Percentiles rank a stretch among this genome's conserved stretches.
phyloP scores from a whole-genome alignment of 2,113 vertebrate species.

The Procavia capensis region DNA sequence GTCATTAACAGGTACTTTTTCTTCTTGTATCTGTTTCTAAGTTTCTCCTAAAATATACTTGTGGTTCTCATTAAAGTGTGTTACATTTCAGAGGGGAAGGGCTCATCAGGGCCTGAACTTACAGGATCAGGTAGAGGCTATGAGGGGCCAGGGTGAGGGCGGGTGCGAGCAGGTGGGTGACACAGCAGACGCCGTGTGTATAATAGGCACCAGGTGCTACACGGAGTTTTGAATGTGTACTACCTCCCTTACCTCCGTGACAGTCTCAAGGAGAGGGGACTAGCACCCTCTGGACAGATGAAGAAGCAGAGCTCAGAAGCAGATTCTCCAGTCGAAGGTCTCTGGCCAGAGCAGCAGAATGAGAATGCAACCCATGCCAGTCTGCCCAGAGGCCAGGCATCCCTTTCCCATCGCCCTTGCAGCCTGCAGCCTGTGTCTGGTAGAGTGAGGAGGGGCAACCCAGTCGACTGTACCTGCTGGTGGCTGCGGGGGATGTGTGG shows the following conservation, averaged over 20 bases:
- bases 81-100: neutral
- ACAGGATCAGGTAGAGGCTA: neutral
- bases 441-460: neutral
- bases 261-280: neutral
- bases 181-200: neutral
- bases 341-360: neutral
- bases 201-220: neutral
- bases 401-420: neutral
- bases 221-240: neutral
- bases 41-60: neutral
- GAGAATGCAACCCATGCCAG: neutral
- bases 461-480: slow-evolving; percentile 90
- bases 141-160: neutral
- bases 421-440: neutral
- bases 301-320: neutral
- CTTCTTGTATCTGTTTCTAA: neutral
- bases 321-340: neutral
- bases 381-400: neutral
- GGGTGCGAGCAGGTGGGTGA: neutral
- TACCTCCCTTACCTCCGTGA: neutral
- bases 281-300: neutral
- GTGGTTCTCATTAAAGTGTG: neutral
- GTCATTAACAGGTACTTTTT: neutral
- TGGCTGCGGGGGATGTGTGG: slow-evolving; percentile 86
- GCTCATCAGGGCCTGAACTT: neutral